Conservation (phyloP, 23 tunicate genomes). For the Trididemnum clinides region DNA sequence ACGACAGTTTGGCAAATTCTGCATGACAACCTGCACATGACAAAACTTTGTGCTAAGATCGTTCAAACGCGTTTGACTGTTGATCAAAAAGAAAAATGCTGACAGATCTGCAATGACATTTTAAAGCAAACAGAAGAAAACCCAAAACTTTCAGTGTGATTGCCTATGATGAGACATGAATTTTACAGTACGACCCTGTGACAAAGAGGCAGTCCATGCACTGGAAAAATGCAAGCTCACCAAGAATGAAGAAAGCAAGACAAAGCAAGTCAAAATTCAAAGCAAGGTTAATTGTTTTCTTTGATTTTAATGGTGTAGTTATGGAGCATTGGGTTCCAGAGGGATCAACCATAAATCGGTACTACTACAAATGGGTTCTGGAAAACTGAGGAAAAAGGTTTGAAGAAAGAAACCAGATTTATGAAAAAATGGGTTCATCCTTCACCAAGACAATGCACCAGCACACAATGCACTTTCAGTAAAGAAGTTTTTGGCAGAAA, state of each 20-base stretch:
- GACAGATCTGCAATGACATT: background rate
- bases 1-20: background rate
- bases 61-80: background rate
- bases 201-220: conserved; percentile 25
- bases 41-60: background rate
- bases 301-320: background rate
- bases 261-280: background rate
- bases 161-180: background rate
- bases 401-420: background rate
- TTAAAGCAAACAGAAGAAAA: conserved; percentile 8
- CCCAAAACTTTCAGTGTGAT: background rate
- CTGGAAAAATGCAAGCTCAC: background rate
- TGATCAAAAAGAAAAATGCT: background rate
- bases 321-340: conserved; percentile 8
- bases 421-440: background rate
- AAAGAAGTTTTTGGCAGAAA: background rate
- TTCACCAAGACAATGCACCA: conserved; percentile 18
- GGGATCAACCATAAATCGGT: background rate
- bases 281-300: background rate
- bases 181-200: conserved; percentile 3
- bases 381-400: background rate
- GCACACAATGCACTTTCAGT: background rate
- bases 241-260: background rate
- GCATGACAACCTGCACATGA: conserved; percentile 1
- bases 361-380: background rate